Evolutionary conservation across 2,888 invertebrate genomes (phyloP), one percentile per base, ranked within the genome.

Genomic region (Caenorhabditis drosophilae): DNA sequence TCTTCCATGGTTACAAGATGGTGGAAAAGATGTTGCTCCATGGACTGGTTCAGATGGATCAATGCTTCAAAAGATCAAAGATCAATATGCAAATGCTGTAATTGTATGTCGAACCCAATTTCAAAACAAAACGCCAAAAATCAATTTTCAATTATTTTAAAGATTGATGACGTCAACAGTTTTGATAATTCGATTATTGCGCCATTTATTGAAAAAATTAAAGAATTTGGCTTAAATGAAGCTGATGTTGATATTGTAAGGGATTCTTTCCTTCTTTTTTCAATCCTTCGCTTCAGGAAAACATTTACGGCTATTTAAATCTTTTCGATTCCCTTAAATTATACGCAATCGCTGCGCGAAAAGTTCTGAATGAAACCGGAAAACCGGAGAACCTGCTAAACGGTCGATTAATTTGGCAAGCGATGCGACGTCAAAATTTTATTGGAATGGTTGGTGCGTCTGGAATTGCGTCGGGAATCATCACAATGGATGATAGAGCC

Each of bases 41-140:
- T 82, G 82, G 82, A 75, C 78, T 18, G 82, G 82, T 22, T 50
- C 75, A 6, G 82, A 82, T 45, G 82, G 82, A 16, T 74, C 78
- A 15, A 75, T 76, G 67, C 64, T 80, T 26, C 81, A 82, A 50
- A 80, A 82, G 45, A 74, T 82, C 20, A 79, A 78, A 45, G 79
- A 79, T 48, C 75, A 76, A 55, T 81, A 79, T 56, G 72, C 76
- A 12, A 80, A 79, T 51, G 63, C 79, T 0, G 78, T 81, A 40
- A 81, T 81, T 54, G 80, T 80, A 45, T 58, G 67, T 42, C n/a
- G n/a, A n/a, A n/a, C n/a, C n/a, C n/a, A n/a, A n/a, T n/a, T n/a
- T n/a, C n/a, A n/a, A n/a, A n/a, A n/a, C n/a, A 22, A 16, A 18
- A 12, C 20, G n/a, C 11, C 20, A 18, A 36, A 15, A 38, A 9